Percentiles rank a stretch among this genome's conserved stretches.
phyloP scores from a whole-genome alignment of 2,113 vertebrate species.

The Prunella fulvescens region DNA sequence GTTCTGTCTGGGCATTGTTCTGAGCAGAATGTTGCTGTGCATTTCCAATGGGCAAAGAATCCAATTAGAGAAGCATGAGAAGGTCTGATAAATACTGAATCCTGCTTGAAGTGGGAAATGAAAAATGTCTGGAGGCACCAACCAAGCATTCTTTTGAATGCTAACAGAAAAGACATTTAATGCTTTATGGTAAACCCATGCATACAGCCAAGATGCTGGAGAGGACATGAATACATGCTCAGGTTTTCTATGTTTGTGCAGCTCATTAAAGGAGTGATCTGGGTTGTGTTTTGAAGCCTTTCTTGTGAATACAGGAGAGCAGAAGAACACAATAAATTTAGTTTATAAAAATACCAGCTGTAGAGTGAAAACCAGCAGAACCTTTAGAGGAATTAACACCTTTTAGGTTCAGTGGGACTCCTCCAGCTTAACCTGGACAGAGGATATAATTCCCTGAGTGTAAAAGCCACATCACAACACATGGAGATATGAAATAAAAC shows the following conservation, averaged over 20 bases:
- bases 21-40: not conserved
- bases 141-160: not conserved
- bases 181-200: not conserved
- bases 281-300: not conserved
- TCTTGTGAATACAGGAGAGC: not conserved
- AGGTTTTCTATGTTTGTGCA: not conserved
- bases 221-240: not conserved
- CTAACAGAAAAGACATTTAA: not conserved
- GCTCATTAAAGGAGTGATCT: not conserved
- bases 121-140: not conserved
- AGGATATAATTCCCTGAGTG: not conserved
- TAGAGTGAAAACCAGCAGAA: not conserved
- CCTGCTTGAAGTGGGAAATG: not conserved
- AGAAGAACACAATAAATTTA: not conserved
- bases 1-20: conserved; percentile 16
- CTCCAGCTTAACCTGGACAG: not conserved
- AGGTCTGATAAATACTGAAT: not conserved
- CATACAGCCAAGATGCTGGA: not conserved
- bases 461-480: not conserved
- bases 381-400: not conserved
- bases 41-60: not conserved
- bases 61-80: not conserved
- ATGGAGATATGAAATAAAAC: not conserved
- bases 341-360: not conserved
- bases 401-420: not conserved